Percentiles rank a stretch among this genome's conserved stretches.
phyloP scores from a whole-genome alignment of 35 echinoderm and acorn worm species.

The Ophioderma brevispina region DNA sequence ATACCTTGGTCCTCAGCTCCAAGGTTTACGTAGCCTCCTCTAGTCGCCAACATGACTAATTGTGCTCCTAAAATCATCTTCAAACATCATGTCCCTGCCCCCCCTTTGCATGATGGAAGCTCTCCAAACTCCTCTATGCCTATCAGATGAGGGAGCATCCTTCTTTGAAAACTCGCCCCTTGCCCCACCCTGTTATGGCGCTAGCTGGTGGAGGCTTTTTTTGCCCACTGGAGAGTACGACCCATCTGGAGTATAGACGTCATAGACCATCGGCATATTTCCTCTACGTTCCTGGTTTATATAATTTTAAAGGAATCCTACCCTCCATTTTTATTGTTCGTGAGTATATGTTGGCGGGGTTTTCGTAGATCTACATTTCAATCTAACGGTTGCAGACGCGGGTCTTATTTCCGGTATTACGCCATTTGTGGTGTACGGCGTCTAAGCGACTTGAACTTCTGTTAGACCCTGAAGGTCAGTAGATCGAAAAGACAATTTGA shows the following conservation, averaged over 20 bases:
- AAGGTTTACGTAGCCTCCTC: slow-evolving; percentile 57
- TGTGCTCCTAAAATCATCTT: slow-evolving; percentile 92
- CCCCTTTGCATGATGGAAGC: slow-evolving; percentile 37
- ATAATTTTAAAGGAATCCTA: slow-evolving; percentile 44
- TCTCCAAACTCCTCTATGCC: slow-evolving; percentile 29
- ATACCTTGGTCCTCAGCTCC: no score
- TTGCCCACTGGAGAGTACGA: slow-evolving; percentile 31
- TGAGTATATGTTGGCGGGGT: background rate
- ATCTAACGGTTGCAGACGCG: no score
- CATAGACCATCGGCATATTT: slow-evolving; percentile 70
- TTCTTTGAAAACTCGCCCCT: background rate
- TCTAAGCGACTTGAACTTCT: no score
- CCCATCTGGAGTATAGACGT: slow-evolving; percentile 73
- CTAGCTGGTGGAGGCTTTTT: background rate
- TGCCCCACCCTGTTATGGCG: no score
- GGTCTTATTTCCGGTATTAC: no score
- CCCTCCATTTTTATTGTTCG: slow-evolving; percentile 39
- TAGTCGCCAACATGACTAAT: slow-evolving; percentile 84
- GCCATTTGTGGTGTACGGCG: no score
- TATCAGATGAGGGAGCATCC: slow-evolving; percentile 28
- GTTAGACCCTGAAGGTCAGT: no score
- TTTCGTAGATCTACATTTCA: no score
- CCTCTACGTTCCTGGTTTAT: slow-evolving; percentile 46
- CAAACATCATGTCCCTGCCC: slow-evolving; percentile 66
- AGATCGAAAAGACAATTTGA: no score